Percentiles rank a stretch among this genome's conserved stretches.
These are phyloP conservation scores for Ceratina japonica DNA, from an alignment of 1,140 invertebrate species.

Conservation along the genomic window DNA sequence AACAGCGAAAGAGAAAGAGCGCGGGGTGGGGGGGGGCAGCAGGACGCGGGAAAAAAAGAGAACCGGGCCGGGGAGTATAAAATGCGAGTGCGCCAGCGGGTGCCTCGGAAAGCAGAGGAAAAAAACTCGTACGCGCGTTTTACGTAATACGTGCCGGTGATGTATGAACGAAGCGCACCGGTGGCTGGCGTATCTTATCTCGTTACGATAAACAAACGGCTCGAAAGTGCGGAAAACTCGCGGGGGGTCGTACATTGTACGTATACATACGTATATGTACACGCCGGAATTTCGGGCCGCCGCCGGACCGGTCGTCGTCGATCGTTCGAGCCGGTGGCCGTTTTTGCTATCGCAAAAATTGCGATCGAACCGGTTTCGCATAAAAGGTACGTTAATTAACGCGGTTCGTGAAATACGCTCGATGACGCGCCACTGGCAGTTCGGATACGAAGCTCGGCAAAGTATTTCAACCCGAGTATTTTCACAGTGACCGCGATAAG, in stretches of 20 bases:
- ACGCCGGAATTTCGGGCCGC: not conserved
- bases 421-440: constrained; percentile 34
- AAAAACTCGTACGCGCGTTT: not conserved
- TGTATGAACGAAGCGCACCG: not conserved
- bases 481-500: no score
- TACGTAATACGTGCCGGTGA: not conserved
- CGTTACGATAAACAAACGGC: constrained; percentile 19
- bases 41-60: no score
- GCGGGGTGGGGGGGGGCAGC: no score
- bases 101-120: not conserved
- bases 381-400: constrained; percentile 41
- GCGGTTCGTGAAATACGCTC: constrained; percentile 17
- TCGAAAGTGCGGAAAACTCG: constrained; percentile 25
- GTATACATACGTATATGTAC: no score
- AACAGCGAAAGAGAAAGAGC: no score
- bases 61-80: not conserved
- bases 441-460: constrained; percentile 6
- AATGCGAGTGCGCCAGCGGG: not conserved
- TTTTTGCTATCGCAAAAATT: constrained; percentile 13
- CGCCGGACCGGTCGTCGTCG: constrained; percentile 4
- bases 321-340: not conserved
- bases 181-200: constrained; percentile 16
- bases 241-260: not conserved
- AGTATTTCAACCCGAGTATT: constrained; percentile 9
- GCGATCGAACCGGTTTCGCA: constrained; percentile 14